Conservation (phyloP, 2,888 invertebrate genomes). For the Eupeodes latifasciatus region DNA sequence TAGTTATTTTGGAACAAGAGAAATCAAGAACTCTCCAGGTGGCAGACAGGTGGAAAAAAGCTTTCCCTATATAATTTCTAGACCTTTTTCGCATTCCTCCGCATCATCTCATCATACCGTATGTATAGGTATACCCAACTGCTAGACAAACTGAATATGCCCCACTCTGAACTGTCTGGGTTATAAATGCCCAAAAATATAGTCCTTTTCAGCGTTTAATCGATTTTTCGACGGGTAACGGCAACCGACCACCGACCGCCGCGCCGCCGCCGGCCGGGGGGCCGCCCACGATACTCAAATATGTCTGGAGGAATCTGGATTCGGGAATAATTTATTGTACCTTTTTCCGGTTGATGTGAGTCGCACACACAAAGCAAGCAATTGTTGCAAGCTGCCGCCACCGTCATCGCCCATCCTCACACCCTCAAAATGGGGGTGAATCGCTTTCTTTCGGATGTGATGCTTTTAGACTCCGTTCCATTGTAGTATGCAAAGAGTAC, state of each 20-base stretch:
- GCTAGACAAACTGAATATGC: not conserved
- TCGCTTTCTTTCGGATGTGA: slow-evolving; percentile 25
- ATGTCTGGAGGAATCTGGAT: slow-evolving; percentile 63
- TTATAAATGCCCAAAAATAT: slow-evolving; percentile 65
- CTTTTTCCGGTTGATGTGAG: slow-evolving; percentile 75
- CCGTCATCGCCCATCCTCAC: not conserved
- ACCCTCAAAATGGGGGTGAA: slow-evolving; percentile 39
- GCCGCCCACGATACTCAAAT: slow-evolving; percentile 5
- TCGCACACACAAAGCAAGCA: slow-evolving; percentile 65
- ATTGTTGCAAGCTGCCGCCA: slow-evolving; percentile 50
- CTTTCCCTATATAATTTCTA: slow-evolving; percentile 62
- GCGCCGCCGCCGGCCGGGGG: no score
- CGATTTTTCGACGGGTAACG: slow-evolving; percentile 65
- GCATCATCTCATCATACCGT: no score
- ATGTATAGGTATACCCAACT: not conserved
- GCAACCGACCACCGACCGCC: no score
- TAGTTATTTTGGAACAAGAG: slow-evolving; percentile 11
- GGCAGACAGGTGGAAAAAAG: slow-evolving; percentile 74
- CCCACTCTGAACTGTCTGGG: slow-evolving; percentile 57
- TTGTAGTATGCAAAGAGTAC: not conserved
- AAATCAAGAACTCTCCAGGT: slow-evolving; percentile 66
- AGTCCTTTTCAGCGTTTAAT: slow-evolving; percentile 72
- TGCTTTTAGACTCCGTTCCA: slow-evolving; percentile 19
- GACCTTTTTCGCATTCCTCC: slow-evolving; percentile 43
- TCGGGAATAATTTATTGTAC: slow-evolving; percentile 74